Conservation (phyloP, 2,888 invertebrate species). For the Alloplasta piceator region DNA sequence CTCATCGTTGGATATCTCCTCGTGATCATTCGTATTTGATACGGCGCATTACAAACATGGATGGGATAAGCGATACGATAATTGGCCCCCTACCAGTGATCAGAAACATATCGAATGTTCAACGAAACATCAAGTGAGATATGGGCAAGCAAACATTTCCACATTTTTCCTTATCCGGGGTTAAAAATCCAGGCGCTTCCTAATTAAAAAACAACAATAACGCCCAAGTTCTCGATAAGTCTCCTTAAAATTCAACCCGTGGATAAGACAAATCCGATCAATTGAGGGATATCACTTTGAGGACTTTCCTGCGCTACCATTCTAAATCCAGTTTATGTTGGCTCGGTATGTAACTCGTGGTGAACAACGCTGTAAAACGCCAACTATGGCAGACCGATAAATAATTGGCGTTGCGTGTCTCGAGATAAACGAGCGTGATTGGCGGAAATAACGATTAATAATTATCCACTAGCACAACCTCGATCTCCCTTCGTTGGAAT, state of each 20-base stretch:
- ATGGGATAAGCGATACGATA: slow-evolving; percentile 46
- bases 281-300: no score
- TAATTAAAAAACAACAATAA: no score
- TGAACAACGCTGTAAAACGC: slow-evolving; percentile 37
- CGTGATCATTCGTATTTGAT: slow-evolving; percentile 41
- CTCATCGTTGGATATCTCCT: slow-evolving; percentile 25
- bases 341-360: slow-evolving; percentile 15
- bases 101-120: slow-evolving; percentile 7
- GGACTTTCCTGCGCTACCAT: slow-evolving; percentile 15
- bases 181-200: no score
- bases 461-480: slow-evolving; percentile 80
- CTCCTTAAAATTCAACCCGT: no score
- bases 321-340: no score
- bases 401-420: slow-evolving; percentile 82
- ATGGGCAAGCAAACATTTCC: neutral
- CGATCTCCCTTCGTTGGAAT: slow-evolving; percentile 24
- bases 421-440: slow-evolving; percentile 82
- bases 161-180: no score
- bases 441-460: slow-evolving; percentile 82
- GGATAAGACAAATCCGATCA: no score
- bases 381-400: slow-evolving; percentile 75
- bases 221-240: no score
- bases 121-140: slow-evolving; percentile 19
- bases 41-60: slow-evolving; percentile 20
- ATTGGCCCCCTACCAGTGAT: slow-evolving; percentile 52